Base-by-base conservation (phyloP, 2,888 invertebrate species). In the Megamerina dolium region DNA sequence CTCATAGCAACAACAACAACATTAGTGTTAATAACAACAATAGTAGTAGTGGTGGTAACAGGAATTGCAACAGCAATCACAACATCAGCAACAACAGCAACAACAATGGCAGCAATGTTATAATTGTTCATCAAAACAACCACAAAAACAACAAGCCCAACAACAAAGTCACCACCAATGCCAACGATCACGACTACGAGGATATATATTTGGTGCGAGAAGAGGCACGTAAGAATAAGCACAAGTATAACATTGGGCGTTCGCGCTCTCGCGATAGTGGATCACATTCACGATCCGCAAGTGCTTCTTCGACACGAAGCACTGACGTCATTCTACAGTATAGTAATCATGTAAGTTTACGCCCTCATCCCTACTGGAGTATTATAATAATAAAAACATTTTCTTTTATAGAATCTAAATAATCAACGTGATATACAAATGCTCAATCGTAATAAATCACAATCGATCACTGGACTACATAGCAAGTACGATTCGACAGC, bases 161-260 rank as follows among this genome's bases (percentile, higher is more conserved):
- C 40, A 21, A 18, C 37, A 38, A 38, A 8, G 16, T 43, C 6
- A n/a, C 33, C 37, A 50, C 55, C 32, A 59, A 49, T 45, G 52
- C 55, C 12, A 76, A 77, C 48, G 79, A 80, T 52, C 83, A 86
- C 58, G 87, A 87, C 61, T 88, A 88, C 65, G 87, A 88, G 68
- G 87, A 87, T 59, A 87, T 87, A 48, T 87, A 87, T 63, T 65
- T 85, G 66, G 79, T 85, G 38, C 75, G 80, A 40, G 82, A 83
- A 36, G 82, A 79, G 51, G 70, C 72, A 9, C 66, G 64, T 14
- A 66, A 66, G 50, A 58, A 63, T 37, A 54, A 63, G 32, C 66
- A 66, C 32, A 65, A 63, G 47, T 65, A 61, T 45, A 60, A 56
- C 45, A 61, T 60, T 37, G 68, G 66, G 48, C 76, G 79, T 60